Evolutionary conservation across 2,888 invertebrate species (phyloP).

Genomic region (Saturnia japonica): DNA sequence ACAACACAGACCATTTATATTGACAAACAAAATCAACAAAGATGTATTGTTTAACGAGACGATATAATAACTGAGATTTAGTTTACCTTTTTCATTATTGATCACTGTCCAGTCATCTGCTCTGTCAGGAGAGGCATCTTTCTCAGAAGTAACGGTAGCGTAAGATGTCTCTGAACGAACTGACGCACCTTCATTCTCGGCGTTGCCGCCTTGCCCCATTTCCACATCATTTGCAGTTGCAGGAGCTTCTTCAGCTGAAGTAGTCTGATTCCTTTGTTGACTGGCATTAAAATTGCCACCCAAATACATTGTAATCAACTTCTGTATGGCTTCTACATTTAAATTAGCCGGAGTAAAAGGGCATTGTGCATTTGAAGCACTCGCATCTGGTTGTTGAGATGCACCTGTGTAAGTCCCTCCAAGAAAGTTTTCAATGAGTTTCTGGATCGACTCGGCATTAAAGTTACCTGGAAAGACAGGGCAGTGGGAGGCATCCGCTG

Average conservation of each 20-base stretch:
- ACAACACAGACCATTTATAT: no score
- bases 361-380: conserved; percentile 21
- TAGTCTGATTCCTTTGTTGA: background rate
- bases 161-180: conserved; percentile 35
- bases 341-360: conserved; percentile 22
- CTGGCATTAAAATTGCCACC: background rate
- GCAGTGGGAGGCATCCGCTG: background rate
- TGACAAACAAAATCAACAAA: no score
- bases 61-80: background rate
- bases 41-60: background rate
- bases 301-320: background rate
- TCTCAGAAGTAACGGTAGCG: conserved; percentile 32
- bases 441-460: background rate
- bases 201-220: conserved; percentile 41
- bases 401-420: background rate
- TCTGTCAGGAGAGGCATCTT: conserved; percentile 57
- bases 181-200: conserved; percentile 15
- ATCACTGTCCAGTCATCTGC: conserved; percentile 69
- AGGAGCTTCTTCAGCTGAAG: background rate
- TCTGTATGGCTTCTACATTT: conserved; percentile 13
- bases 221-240: conserved; percentile 39
- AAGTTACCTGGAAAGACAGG: conserved; percentile 1
- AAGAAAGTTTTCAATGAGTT: background rate
- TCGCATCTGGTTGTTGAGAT: background rate
- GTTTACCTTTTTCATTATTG: conserved; percentile 64